Conservation (phyloP, 2,888 invertebrate genomes). For the Lycia hirtaria region DNA sequence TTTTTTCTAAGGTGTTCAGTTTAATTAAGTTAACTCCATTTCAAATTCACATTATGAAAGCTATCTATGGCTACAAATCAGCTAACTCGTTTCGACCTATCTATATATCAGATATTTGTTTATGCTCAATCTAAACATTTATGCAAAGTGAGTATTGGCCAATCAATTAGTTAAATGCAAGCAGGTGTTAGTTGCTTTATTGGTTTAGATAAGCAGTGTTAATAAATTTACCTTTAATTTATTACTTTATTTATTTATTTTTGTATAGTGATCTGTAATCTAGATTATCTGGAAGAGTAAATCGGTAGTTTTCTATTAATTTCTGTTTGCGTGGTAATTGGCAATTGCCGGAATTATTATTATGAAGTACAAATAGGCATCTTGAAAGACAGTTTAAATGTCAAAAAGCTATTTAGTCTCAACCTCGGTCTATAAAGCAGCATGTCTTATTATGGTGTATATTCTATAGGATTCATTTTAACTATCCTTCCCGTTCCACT, state of each 20-base stretch:
- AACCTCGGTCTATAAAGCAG: no score
- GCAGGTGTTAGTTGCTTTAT: constrained; percentile 28
- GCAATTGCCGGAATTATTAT: no score
- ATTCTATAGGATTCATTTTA: no score
- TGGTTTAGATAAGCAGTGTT: constrained; percentile 1
- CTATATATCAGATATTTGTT: constrained; percentile 15
- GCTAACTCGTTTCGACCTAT: constrained; percentile 1
- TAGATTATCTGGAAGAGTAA: not conserved
- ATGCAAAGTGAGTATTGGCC: constrained; percentile 9
- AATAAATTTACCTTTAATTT: not conserved
- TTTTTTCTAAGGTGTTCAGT: not conserved
- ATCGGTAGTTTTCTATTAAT: not conserved
- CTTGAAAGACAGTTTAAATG: no score
- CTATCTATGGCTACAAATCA: not conserved
- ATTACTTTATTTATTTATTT: constrained; percentile 11
- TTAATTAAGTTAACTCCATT: constrained; percentile 11
- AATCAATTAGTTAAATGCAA: constrained; percentile 27
- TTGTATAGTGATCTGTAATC: constrained; percentile 5
- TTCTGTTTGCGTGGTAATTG: no score
- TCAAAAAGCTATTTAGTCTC: no score
- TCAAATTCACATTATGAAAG: not conserved
- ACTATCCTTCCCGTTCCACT: no score
- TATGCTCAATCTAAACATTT: constrained; percentile 13
- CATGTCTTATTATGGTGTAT: no score
- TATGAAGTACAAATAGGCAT: no score